Base-by-base conservation (phyloP, 2,113 vertebrate genomes). In the Limnothrissa miodon region DNA sequence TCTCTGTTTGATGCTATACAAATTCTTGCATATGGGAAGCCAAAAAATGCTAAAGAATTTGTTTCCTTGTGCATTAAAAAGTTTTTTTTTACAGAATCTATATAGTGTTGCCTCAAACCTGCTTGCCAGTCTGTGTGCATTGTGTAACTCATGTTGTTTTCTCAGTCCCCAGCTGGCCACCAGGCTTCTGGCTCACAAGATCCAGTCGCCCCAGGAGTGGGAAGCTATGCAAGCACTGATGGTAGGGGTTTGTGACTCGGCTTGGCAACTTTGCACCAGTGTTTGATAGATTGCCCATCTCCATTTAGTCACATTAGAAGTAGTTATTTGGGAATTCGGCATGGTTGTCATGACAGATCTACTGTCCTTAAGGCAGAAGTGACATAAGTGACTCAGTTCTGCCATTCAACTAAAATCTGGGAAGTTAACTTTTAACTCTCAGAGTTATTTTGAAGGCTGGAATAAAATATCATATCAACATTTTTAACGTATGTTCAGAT, bases 141-240 rank as follows among this genome's bases (percentile, higher is more conserved):
- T 8, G 78, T 42, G 56, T 84, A 25, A 66, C 62, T 8, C 81
- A 0, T 79, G n/a, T 88, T 53, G 89, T 89, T 0, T 66, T n/a
- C 46, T 39, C 87, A 99, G 98, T 80, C 98, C 97, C 84, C 97
- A 97, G 1, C 95, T 98, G 89, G 98, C 97, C 82, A 98, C 98
- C 74, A 95, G 98, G 85, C 96, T 99, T 80, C 91, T 99, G 90
- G 97, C 97, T 44, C 98, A 99, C 90, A 99, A 99, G 95, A 98
- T 99, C 92, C 98, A 99, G 89, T 99, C 98, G 66, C 98, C 98
- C 0, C 98, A 99, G 92, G 97, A 99, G 89, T 99, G 98, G 97
- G 98, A 99, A 93, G 97, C 98, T 4, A 91, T 97, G 91, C 98
- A 99, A 89, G 97, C 97, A 4, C 95, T 99, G 53, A 97, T 86